phyloP scores from a whole-genome alignment of 2,797 vertebrate genomes.

The Anguilla anguilla region DNA sequence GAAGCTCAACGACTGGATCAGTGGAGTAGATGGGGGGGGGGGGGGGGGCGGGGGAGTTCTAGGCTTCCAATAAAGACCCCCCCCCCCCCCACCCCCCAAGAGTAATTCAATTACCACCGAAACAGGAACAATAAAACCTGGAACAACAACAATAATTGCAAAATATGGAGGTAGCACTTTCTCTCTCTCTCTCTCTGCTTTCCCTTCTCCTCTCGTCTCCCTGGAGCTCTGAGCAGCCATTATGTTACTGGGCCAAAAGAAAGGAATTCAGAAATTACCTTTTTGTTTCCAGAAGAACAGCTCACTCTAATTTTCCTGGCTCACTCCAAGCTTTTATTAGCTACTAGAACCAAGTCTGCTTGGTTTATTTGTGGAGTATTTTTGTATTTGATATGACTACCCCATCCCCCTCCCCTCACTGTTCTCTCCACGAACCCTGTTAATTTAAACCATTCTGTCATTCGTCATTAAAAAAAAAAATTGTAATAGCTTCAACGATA shows the following conservation, averaged over 20 bases:
- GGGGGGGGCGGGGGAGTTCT: no score
- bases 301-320: not conserved
- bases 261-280: not conserved
- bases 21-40: not conserved
- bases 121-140: not conserved
- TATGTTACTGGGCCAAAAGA: not conserved
- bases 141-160: not conserved
- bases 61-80: not conserved
- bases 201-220: not conserved
- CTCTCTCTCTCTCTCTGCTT: not conserved
- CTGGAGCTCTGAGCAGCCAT: not conserved
- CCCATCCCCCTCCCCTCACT: not conserved
- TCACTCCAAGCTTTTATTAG: not conserved
- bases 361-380: not conserved
- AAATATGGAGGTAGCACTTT: not conserved
- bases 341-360: not conserved
- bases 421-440: not conserved
- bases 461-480: not conserved
- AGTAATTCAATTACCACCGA: not conserved
- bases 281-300: not conserved
- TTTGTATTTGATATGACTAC: not conserved
- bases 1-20: not conserved
- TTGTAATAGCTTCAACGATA: not conserved
- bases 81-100: no score
- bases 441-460: not conserved